phyloP scores from a whole-genome alignment of 1,140 invertebrate species.

The Gryon sp. region DNA sequence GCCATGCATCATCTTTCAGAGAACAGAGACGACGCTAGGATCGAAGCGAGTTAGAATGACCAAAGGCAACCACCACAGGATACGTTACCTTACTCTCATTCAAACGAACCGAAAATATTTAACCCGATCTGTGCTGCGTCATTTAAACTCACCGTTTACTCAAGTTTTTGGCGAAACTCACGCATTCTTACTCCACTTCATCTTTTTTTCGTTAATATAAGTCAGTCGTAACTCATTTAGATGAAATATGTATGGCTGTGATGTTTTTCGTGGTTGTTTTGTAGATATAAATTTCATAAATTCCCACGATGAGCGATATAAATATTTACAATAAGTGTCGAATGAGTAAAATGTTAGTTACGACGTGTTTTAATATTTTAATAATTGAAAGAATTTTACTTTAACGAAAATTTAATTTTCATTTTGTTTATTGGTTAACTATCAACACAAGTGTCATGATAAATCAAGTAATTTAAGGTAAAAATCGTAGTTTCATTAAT shows the following conservation, averaged over 20 bases:
- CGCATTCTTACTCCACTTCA: constrained; percentile 8
- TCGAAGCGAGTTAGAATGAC: constrained; percentile 63
- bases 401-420: too few relatives aligned
- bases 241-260: constrained; percentile 24
- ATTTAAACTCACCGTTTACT: constrained; percentile 17
- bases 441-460: too few relatives aligned
- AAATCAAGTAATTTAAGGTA: not conserved
- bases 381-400: too few relatives aligned
- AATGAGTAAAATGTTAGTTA: too few relatives aligned
- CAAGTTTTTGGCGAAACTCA: constrained; percentile 9
- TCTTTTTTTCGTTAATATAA: not conserved
- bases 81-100: constrained; percentile 73
- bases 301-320: too few relatives aligned
- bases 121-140: constrained; percentile 10
- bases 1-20: constrained; percentile 78
- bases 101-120: constrained; percentile 10
- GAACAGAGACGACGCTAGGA: constrained; percentile 31
- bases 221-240: not conserved
- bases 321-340: too few relatives aligned
- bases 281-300: constrained; percentile 21
- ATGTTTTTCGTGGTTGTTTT: constrained; percentile 13
- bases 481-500: not conserved
- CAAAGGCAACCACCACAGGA: constrained; percentile 78
- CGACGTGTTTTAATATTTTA: too few relatives aligned
- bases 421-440: not conserved